Conservation (phyloP, 2,113 vertebrate genomes). For the Strigops habroptila region DNA sequence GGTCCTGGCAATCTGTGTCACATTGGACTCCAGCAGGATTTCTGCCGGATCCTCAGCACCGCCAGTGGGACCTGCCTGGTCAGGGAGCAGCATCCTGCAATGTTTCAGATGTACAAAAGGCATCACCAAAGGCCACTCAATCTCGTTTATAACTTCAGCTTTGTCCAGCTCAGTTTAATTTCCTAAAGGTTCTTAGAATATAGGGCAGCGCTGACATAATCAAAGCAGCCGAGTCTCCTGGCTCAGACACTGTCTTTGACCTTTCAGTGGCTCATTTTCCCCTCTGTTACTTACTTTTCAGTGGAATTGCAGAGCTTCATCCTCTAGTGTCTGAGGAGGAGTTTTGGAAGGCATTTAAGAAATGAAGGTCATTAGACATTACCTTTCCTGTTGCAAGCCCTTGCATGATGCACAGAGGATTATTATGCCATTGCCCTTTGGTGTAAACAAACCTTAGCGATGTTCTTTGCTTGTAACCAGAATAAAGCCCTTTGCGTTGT, state of each 20-base stretch:
- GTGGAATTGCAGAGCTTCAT: slow-evolving; percentile 33
- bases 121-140: not conserved
- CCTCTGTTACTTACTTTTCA: slow-evolving; percentile 6
- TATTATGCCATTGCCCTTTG: slow-evolving; percentile 55
- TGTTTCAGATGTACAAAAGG: slow-evolving; percentile 13
- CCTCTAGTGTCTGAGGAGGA: slow-evolving; percentile 55
- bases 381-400: slow-evolving; percentile 61
- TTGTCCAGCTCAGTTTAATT: slow-evolving; percentile 38
- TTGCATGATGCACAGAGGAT: slow-evolving; percentile 39
- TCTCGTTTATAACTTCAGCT: slow-evolving; percentile 17
- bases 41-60: not conserved
- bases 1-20: not conserved
- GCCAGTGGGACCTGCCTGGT: not conserved
- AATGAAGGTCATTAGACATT: slow-evolving; percentile 37
- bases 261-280: slow-evolving; percentile 9
- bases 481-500: slow-evolving; percentile 41
- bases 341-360: slow-evolving; percentile 38
- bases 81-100: not conserved
- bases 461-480: slow-evolving; percentile 51
- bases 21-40: not conserved
- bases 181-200: slow-evolving; percentile 44
- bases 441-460: slow-evolving; percentile 54
- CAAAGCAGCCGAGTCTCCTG: slow-evolving; percentile 29
- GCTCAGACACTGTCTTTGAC: slow-evolving; percentile 20
- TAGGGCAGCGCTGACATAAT: slow-evolving; percentile 29